Evolutionary conservation across 2,113 vertebrate genomes (phyloP).

Genomic region (Calidris pygmaea): DNA sequence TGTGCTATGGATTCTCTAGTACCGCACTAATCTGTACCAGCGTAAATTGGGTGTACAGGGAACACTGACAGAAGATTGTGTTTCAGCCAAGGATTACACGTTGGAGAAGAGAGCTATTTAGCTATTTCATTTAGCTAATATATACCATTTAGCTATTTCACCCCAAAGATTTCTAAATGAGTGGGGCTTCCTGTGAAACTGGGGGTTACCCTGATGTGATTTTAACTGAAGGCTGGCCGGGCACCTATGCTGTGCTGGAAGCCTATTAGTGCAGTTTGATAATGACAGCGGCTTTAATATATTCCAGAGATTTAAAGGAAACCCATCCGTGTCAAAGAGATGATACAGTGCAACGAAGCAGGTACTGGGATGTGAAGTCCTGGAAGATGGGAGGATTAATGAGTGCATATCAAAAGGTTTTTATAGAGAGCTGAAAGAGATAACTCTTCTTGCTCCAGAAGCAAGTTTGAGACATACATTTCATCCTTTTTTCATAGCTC

Average conservation of each 20-base stretch:
- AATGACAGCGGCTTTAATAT: conserved; percentile 3
- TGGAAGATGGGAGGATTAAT: conserved; percentile 34
- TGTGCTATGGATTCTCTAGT: not conserved
- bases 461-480: not conserved
- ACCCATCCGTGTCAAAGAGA: conserved; percentile 1
- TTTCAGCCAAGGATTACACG: not conserved
- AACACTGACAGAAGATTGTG: not conserved
- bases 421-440: not conserved
- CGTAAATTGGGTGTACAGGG: not conserved
- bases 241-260: not conserved
- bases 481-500: not conserved
- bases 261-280: not conserved
- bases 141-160: not conserved
- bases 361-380: not conserved
- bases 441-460: not conserved
- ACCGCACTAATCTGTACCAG: not conserved
- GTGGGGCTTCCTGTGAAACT: not conserved
- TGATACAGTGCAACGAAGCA: not conserved
- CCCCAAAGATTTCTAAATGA: not conserved
- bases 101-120: not conserved
- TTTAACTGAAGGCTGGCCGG: not conserved
- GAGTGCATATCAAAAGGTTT: conserved; percentile 11
- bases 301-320: conserved; percentile 27
- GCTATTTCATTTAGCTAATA: not conserved
- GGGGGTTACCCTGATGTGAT: not conserved